Conservation (phyloP, 2,888 invertebrate species). For the Tenthredo notha region DNA sequence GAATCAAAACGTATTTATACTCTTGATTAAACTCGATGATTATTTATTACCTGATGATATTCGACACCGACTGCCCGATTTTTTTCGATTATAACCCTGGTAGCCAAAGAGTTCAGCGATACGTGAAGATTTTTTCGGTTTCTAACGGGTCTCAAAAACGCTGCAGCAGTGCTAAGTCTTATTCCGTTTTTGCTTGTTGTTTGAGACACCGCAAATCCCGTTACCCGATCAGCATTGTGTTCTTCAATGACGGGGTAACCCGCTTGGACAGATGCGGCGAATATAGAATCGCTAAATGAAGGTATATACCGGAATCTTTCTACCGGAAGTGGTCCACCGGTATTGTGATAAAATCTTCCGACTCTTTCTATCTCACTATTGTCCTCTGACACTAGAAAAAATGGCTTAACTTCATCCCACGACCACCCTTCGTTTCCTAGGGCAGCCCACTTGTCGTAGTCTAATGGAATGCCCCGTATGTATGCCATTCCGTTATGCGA, state of each 20-base stretch:
- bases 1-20: background rate
- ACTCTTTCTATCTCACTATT: background rate
- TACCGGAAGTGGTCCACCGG: background rate
- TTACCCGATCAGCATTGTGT: background rate
- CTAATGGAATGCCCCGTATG: conserved; percentile 86
- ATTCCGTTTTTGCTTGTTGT: conserved; percentile 5
- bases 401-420: conserved; percentile 68
- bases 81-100: background rate
- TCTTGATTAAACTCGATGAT: background rate
- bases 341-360: background rate
- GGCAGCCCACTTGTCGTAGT: conserved; percentile 87
- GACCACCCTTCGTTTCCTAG: conserved; percentile 88
- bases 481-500: conserved; percentile 92
- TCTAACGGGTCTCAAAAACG: background rate
- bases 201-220: conserved; percentile 10
- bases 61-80: background rate
- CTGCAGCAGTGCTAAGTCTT: background rate
- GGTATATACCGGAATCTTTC: background rate
- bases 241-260: background rate
- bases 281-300: background rate
- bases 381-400: background rate
- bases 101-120: background rate
- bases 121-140: conserved; percentile 70
- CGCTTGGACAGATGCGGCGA: conserved; percentile 76
- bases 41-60: background rate